Conservation (phyloP, 23 tunicate genomes). For the Ascidia mentula region DNA sequence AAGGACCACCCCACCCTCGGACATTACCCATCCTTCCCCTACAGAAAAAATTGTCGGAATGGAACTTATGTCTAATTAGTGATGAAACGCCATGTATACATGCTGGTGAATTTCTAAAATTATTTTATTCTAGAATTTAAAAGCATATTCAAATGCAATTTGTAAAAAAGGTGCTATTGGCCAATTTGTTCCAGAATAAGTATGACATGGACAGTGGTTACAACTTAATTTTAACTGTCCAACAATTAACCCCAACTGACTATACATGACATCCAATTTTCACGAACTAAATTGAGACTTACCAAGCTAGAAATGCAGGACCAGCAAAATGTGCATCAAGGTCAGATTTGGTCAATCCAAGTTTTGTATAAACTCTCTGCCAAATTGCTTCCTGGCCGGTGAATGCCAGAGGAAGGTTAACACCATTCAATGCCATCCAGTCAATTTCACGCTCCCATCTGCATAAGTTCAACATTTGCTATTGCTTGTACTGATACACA, state of each 20-base stretch:
- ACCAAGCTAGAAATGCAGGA: conserved; percentile 96
- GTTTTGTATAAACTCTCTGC: conserved; percentile 67
- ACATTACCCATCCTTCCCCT: conserved; percentile 99
- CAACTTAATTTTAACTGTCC: too few relatives aligned
- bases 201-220: too few relatives aligned
- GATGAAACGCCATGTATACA: too few relatives aligned
- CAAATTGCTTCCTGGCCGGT: conserved; percentile 94
- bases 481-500: not conserved
- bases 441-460: conserved; percentile 99
- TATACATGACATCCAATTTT: too few relatives aligned
- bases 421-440: conserved; percentile 99
- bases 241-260: too few relatives aligned
- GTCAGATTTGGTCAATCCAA: conserved; percentile 77
- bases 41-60: not conserved
- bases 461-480: not conserved
- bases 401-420: conserved; percentile 89
- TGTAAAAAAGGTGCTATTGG: too few relatives aligned
- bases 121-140: too few relatives aligned
- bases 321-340: conserved; percentile 80
- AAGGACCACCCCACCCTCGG: conserved; percentile 77
- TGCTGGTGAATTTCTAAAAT: too few relatives aligned
- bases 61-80: not conserved
- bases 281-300: too few relatives aligned
- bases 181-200: too few relatives aligned
- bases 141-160: too few relatives aligned